Base-by-base conservation (phyloP, 2,888 invertebrate genomes). In the Psylliodes chrysocephalus region DNA sequence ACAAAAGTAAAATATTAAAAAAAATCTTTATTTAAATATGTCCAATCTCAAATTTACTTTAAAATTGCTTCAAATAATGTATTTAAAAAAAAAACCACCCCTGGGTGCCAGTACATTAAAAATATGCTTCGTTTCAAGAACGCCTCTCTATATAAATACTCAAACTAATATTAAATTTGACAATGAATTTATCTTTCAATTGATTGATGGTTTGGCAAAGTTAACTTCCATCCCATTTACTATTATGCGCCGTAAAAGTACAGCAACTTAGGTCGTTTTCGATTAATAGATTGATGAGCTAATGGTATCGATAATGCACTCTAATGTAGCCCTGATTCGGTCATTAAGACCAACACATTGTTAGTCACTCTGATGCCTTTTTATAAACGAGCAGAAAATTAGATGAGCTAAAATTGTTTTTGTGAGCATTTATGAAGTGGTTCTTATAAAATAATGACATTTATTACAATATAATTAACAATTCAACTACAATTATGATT, bases 171-270 rank as follows among this genome's bases (percentile, higher is more conserved):
- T 77, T 77, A 77, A 77, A 77, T 78, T 77, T 75, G 72, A 69
- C 75, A 77, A 77, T 76, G 75, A 75, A 79, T 78, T 79, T 78
- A 78, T 75, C 75, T 75, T 65, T 73, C 14, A 4, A 76, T 77
- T 79, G 79, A 79, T 79, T 78, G 79, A 79, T 79, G 78, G 73
- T 70, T 71, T 69, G 64, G 63, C 68, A 65, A 68, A 72, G 68
- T 70, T 74, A 69, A 75, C 73, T 76, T 75, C 70, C 72, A 70
- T 49, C 49, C 49, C 49, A 49, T 49, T 46, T 28, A 28, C 28
- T 49, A 49, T 49, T 49, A 49, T 49, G 28, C 30, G 7, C 12
- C 28, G 49, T 49, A 49, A 49, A 49, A 49, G 49, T 49, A 30
- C 52, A 56, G 49, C 63, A 60, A 60, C 63, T 66, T 53, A 38